Percentiles rank a stretch among this genome's conserved stretches.
Evolutionary conservation across 1,140 invertebrate genomes (phyloP).

Genomic region (Ceratina japonica): DNA sequence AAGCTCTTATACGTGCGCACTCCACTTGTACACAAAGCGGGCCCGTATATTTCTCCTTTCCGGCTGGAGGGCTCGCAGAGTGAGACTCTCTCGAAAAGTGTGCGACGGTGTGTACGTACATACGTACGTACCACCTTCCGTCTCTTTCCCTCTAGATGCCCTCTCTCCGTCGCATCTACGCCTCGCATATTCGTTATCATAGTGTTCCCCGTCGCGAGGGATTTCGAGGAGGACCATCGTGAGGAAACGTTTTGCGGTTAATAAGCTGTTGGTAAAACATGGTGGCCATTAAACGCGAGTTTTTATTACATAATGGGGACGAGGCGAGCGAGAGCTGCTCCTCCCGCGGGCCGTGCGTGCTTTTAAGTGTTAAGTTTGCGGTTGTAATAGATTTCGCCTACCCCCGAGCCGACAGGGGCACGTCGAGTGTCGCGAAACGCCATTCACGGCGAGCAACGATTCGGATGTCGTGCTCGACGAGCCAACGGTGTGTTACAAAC

Average conservation of each 20-base stretch:
- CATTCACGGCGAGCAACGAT: conserved; percentile 12
- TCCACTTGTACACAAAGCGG: conserved; percentile 69
- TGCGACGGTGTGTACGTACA: conserved; percentile 47
- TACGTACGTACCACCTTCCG: background rate
- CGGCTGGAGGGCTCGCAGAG: conserved; percentile 65
- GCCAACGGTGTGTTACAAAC: background rate
- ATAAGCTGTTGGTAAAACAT: conserved; percentile 71
- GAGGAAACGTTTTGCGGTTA: conserved; percentile 65
- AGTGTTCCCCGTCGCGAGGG: conserved; percentile 44
- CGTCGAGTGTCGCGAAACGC: conserved; percentile 7
- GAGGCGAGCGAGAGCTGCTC: conserved; percentile 10
- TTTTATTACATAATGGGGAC: conserved; percentile 53
- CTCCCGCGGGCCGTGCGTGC: conserved; percentile 43
- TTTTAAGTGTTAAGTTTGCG: conserved; percentile 54
- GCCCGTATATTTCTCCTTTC: conserved; percentile 73
- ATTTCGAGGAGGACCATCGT: conserved; percentile 56
- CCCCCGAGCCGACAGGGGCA: background rate
- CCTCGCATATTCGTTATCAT: conserved; percentile 46
- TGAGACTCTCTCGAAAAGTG: conserved; percentile 60
- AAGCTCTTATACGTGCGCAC: conserved; percentile 70
- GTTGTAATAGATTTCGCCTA: conserved; percentile 54
- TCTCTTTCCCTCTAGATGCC: conserved; percentile 6
- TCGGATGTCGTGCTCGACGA: background rate
- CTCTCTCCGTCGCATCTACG: conserved; percentile 18
- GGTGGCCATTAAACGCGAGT: conserved; percentile 70